These are phyloP conservation scores for Ceratina japonica DNA, from an alignment of 1,140 invertebrate species.

Conservation along the genomic window DNA sequence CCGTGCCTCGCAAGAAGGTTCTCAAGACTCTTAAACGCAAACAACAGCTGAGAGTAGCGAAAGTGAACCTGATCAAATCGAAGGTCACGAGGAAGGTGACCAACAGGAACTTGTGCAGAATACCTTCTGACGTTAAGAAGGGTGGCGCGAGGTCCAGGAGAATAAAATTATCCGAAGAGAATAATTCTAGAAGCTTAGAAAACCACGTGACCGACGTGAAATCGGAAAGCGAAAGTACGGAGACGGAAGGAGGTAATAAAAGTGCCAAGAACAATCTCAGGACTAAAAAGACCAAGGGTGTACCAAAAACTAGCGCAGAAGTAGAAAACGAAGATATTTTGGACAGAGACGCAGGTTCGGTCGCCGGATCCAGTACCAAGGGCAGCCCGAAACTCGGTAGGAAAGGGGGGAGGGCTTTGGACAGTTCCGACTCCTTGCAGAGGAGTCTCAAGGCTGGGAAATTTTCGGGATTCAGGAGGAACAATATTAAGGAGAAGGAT, in stretches of 20 bases:
- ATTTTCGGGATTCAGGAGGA: constrained; percentile 47
- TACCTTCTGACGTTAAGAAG: constrained; percentile 67
- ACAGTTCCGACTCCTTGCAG: constrained; percentile 52
- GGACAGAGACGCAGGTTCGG: constrained; percentile 55
- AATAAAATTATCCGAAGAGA: constrained; percentile 48
- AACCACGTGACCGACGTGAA: constrained; percentile 52
- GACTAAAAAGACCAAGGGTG: constrained; percentile 68
- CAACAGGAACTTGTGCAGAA: constrained; percentile 70
- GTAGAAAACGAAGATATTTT: constrained; percentile 51
- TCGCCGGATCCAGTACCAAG: constrained; percentile 49
- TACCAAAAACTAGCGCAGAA: constrained; percentile 37
- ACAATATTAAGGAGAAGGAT: constrained; percentile 37
- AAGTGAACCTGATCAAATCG: constrained; percentile 71
- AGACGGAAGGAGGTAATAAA: constrained; percentile 56
- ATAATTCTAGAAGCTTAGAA: constrained; percentile 31
- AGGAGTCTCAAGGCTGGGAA: constrained; percentile 60
- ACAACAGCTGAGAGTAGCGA: constrained; percentile 71
- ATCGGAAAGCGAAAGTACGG: constrained; percentile 58
- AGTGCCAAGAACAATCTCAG: constrained; percentile 72
- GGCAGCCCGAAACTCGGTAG: constrained; percentile 65
- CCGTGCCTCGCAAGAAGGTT: constrained; percentile 74
- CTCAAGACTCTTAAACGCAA: constrained; percentile 72
- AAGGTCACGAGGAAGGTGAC: constrained; percentile 73
- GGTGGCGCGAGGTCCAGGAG: constrained; percentile 60
- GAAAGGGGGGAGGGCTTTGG: constrained; percentile 55